These are phyloP conservation scores for Ostrea denselamellosa DNA, from an alignment of 1,140 invertebrate species.

Conservation along the genomic window DNA sequence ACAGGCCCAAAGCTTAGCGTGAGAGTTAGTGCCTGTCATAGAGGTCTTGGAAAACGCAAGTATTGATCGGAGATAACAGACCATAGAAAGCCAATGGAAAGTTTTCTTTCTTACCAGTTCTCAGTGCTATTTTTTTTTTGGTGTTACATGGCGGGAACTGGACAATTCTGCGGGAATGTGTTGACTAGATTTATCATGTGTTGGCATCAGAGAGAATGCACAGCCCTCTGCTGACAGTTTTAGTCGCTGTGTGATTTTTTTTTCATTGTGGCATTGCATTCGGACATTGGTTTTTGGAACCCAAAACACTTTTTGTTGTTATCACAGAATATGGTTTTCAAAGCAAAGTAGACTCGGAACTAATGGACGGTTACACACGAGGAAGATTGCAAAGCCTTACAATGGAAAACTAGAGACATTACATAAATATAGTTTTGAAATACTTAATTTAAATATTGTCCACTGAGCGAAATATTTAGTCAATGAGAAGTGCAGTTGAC, in stretches of 20 bases:
- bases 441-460: constrained; percentile 19
- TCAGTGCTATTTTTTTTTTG: no score
- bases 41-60: constrained; percentile 2
- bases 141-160: no score
- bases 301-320: no score
- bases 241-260: no score
- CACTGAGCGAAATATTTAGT: not conserved
- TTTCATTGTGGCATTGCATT: no score
- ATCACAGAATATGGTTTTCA: not conserved
- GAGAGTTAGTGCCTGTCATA: not conserved
- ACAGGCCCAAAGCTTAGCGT: not conserved
- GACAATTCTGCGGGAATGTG: no score
- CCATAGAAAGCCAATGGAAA: constrained; percentile 23
- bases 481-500: not conserved
- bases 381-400: not conserved
- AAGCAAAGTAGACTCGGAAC: not conserved
- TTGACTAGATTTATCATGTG: no score
- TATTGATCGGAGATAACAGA: constrained; percentile 24
- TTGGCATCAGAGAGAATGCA: no score
- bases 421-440: not conserved
- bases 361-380: not conserved
- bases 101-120: not conserved
- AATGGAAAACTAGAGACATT: not conserved
- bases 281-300: no score
- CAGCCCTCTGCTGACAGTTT: no score